Evolutionary conservation across 2,113 vertebrate genomes (phyloP).

Genomic region (Micromys minutus): DNA sequence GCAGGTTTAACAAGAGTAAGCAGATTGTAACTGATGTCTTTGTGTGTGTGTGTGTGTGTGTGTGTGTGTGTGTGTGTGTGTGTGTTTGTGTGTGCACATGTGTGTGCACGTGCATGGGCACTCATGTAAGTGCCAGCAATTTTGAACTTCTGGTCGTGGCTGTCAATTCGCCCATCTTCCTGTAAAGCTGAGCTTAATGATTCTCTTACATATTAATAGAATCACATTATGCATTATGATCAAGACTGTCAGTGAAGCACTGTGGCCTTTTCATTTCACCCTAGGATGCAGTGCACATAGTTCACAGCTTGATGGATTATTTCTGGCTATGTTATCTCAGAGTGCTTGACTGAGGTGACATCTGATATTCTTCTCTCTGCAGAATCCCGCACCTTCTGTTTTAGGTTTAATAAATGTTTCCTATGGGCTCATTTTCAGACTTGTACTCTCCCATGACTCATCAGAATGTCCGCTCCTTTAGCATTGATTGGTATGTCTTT

Average conservation of each 20-base stretch:
- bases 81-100: too few species aligned
- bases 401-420: too few species aligned
- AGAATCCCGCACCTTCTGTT: too few species aligned
- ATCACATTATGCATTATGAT: background rate
- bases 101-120: too few species aligned
- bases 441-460: background rate
- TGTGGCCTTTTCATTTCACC: slow-evolving; percentile 14
- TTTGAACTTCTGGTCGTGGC: background rate
- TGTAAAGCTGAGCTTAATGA: background rate
- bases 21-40: background rate
- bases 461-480: slow-evolving; percentile 51
- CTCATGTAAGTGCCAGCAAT: background rate
- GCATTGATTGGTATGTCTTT: background rate
- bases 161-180: background rate
- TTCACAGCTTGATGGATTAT: background rate
- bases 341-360: background rate
- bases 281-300: background rate
- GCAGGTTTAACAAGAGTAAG: background rate
- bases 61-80: background rate
- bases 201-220: background rate
- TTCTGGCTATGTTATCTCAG: background rate
- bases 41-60: too few species aligned
- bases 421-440: background rate
- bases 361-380: too few species aligned
- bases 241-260: background rate